Conservation (phyloP, 2,113 vertebrate species). For the Butorides virescens region DNA sequence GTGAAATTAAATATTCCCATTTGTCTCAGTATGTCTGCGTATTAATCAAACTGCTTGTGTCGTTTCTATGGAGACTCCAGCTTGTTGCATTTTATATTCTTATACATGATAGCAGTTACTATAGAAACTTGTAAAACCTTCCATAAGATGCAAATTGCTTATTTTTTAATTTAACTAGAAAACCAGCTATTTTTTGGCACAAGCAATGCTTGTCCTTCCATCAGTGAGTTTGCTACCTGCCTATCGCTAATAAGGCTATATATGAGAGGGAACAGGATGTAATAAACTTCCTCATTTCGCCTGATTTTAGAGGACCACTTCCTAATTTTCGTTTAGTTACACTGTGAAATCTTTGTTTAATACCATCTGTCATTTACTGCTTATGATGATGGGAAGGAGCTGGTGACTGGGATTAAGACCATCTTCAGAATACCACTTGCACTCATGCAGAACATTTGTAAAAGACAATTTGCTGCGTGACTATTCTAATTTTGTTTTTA, state of each 20-base stretch:
- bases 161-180: conserved; percentile 22
- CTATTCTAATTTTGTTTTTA: background rate
- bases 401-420: background rate
- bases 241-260: background rate
- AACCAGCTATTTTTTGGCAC: background rate
- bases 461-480: background rate
- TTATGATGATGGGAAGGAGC: background rate
- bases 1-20: conserved; percentile 7
- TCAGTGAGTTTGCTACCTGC: background rate
- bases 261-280: background rate
- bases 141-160: conserved; percentile 29
- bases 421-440: background rate
- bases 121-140: conserved; percentile 59
- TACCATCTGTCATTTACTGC: background rate
- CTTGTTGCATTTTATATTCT: conserved; percentile 30
- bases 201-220: background rate
- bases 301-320: background rate
- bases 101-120: conserved; percentile 46
- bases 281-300: background rate
- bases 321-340: background rate
- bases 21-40: background rate
- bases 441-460: background rate
- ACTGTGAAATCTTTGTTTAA: background rate
- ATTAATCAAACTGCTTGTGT: conserved; percentile 40
- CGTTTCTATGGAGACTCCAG: conserved; percentile 16